These are phyloP conservation scores for Borostomias antarcticus DNA, from an alignment of 2,797 vertebrate species.

Conservation along the genomic window DNA sequence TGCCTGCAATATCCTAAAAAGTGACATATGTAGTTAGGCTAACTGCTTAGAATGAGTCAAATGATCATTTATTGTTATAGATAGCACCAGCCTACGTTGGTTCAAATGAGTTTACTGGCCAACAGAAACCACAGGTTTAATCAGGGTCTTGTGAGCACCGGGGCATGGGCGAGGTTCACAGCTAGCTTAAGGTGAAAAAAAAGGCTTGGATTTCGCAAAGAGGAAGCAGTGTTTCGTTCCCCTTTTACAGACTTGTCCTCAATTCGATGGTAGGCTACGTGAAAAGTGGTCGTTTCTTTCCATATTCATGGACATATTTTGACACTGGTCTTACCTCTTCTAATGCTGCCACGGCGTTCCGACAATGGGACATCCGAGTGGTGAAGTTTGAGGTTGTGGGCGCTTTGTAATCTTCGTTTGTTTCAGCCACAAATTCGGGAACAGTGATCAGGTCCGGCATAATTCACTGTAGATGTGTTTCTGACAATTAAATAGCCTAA, in stretches of 20 bases:
- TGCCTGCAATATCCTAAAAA: too few species aligned
- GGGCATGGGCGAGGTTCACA: slow-evolving; percentile 42
- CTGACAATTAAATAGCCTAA: not conserved
- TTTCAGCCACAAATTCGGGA: slow-evolving; percentile 89
- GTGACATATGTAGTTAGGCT: too few species aligned
- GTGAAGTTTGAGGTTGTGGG: slow-evolving; percentile 95
- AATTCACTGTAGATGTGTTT: slow-evolving; percentile 4
- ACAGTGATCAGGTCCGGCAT: slow-evolving; percentile 92
- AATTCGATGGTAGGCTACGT: too few species aligned
- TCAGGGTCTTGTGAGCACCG: too few species aligned
- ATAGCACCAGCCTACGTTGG: too few species aligned
- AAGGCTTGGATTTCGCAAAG: slow-evolving; percentile 33
- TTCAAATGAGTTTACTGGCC: too few species aligned
- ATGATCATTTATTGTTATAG: too few species aligned
- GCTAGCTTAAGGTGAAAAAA: slow-evolving; percentile 10
- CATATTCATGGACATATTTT: not conserved
- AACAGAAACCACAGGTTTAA: too few species aligned
- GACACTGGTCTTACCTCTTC: slow-evolving; percentile 83
- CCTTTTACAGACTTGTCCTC: not conserved
- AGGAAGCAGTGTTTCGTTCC: slow-evolving; percentile 37
- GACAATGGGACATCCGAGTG: slow-evolving; percentile 89
- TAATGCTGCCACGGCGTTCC: slow-evolving; percentile 86
- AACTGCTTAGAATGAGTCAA: too few species aligned
- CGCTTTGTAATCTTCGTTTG: slow-evolving; percentile 93
- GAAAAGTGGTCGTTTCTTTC: not conserved